Percentiles rank a stretch among this genome's conserved stretches.
Conservation (phyloP, 2,797 vertebrate genomes). For the Mycteria americana region DNA sequence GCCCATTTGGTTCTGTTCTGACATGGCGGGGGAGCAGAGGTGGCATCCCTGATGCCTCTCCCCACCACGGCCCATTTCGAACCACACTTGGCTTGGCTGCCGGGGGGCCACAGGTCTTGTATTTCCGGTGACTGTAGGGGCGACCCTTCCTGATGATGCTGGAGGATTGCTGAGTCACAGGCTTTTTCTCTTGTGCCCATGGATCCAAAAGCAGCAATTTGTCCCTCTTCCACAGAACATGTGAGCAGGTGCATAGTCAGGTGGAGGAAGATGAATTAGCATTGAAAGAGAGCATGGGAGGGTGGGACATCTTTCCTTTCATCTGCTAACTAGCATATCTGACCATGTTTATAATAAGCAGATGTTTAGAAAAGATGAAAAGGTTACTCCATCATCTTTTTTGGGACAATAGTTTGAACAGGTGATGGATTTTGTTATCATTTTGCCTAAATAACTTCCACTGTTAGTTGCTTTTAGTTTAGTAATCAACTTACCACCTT, state of each 20-base stretch:
- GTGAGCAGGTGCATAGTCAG: background rate
- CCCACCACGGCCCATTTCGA: fast-evolving
- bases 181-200: background rate
- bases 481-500: background rate
- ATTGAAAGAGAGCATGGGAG: background rate
- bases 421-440: background rate
- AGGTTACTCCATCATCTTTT: background rate
- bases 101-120: fast-evolving
- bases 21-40: background rate
- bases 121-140: background rate
- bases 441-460: background rate
- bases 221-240: background rate
- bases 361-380: background rate
- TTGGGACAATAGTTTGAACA: fast-evolving
- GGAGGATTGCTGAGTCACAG: background rate
- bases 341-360: background rate
- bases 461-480: background rate
- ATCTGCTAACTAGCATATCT: background rate
- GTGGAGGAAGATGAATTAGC: background rate
- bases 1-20: background rate
- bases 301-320: background rate
- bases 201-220: background rate
- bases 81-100: background rate
- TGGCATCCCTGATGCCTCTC: background rate
- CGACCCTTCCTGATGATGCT: background rate